Base-by-base conservation (phyloP, 2,113 vertebrate species). In the Silurus asotus region DNA sequence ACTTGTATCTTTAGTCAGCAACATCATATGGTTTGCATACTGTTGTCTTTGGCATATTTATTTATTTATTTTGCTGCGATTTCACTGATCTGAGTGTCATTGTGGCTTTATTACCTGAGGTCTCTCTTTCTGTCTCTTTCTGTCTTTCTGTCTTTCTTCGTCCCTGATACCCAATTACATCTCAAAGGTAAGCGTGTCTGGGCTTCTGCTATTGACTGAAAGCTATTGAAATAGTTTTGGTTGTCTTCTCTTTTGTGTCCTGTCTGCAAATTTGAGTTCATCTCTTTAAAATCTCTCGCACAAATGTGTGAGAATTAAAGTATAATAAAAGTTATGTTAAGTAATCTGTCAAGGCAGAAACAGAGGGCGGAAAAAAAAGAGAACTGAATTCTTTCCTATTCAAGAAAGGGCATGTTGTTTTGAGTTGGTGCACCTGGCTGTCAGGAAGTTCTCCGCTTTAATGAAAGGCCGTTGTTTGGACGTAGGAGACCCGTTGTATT, bases 91-190 rank as follows among this genome's bases (percentile, higher is more conserved):
- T 25, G 75, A 17, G 8, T 58, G 76, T 58, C 25, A 19, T 37
- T 37, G 55, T 55, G 25, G 53, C 69, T 3, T 37, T 78, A 78
- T 8, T 15, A 19, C 53, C 8, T 19, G 58, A 20, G 8, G n/a
- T 80, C 51, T 83, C n/a, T 86, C 19, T 37, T 81, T 77, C 0
- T 74, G 11, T 49, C 62, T 49, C 62, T 75, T 19, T 59, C 49
- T 56, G n/a, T 75, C 25, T 48, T 28, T 84, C 56, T 86, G 82
- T 79, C 61, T 51, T 11, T 61, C 8, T 81, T n/a, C 25, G 25
- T 87, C 28, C 86, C 67, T 83, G 83, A 89, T 83, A 37, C 55
- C 76, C 88, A 89, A 86, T 84, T 88, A 84, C 61, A 62, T 74
- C 72, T 83, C 51, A 10, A 86, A 70, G 75, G 84, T 88, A 84